Evolutionary conservation across 2,113 vertebrate genomes (phyloP), one percentile per base, ranked within the genome.

Genomic region (Pomatostomus ruficeps): DNA sequence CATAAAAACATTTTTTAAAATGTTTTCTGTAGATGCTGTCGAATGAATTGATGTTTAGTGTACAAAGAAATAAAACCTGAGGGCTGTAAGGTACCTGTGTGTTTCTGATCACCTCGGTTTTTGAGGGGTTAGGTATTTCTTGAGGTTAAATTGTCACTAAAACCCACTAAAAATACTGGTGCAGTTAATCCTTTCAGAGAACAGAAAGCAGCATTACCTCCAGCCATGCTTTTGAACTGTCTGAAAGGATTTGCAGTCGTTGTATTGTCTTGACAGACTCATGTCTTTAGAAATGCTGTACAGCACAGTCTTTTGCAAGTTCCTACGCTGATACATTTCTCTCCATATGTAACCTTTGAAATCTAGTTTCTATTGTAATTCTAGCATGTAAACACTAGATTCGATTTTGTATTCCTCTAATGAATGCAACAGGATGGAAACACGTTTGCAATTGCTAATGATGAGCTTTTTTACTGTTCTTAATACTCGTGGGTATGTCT

Each of bases 381-480:
- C 85, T 80, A 42, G 95, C 95, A 96, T 95, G 94, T 90, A 74
- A 90, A 80, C 92, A 91, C 76, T 76, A 82, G 85, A 77, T 90
- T 94, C 75, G 88, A 84, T 94, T 95, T 95, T 94, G 85, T 95
- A 94, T 90, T 96, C 83, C 90, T 89, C 85, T 90, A 78, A 82
- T 79, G 91, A 96, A 97, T 95, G 95, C 94, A 46, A 80, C 78
- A 55, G 90, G 91, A 95, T 94, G 94, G 95, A 91, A 96, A 88
- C 35, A 59, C 85, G 85, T 95, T 95, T 96, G 95, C 82, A 19
- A 1, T 91, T 91, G 88, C 94, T 96, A 90, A 95, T 91, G 85
- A 95, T 93, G 94, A 91, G 91, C 95, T 97, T 97, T 96, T 95
- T 73, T 95, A 96, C 85, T 85, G 90, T 93, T 95, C 91, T 89